A percentile compares a stretch with the other conserved stretches of the same genome.
These are phyloP conservation scores for Ditylenchus dipsaci DNA, from an alignment of 1,140 invertebrate genomes.

Conservation along the genomic window DNA sequence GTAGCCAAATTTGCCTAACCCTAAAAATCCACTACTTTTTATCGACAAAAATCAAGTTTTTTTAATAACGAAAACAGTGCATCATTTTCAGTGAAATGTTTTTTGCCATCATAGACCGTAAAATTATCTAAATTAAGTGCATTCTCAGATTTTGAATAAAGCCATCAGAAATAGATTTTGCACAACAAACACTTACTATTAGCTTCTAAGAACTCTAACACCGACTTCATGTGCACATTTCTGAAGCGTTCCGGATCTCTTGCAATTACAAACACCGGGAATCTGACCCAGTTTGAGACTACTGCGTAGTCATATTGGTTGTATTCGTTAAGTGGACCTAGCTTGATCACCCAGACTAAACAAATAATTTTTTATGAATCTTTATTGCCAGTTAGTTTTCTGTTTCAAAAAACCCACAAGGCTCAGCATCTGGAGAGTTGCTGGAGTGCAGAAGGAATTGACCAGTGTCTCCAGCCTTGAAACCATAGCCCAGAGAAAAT, in stretches of 20 bases:
- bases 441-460: conserved; percentile 54
- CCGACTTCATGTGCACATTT: conserved; percentile 52
- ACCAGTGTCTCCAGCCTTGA: conserved; percentile 57
- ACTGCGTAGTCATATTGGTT: conserved; percentile 58
- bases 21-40: no score
- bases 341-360: conserved; percentile 58
- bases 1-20: no score
- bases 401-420: conserved; percentile 38
- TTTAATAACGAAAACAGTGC: no score
- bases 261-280: conserved; percentile 57
- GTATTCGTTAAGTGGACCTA: conserved; percentile 57
- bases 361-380: neutral
- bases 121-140: no score
- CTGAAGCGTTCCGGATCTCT: conserved; percentile 56
- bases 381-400: neutral
- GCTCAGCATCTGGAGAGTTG: conserved; percentile 56
- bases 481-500: conserved; percentile 57
- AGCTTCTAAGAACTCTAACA: conserved; percentile 56
- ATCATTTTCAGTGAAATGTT: no score
- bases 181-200: conserved; percentile 47
- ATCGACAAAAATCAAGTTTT: no score
- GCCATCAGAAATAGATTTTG: no score
- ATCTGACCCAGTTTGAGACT: conserved; percentile 57
- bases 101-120: no score
- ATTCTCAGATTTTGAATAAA: no score